phyloP scores from a whole-genome alignment of 2,888 invertebrate genomes.

The Pachydiplax longipennis region DNA sequence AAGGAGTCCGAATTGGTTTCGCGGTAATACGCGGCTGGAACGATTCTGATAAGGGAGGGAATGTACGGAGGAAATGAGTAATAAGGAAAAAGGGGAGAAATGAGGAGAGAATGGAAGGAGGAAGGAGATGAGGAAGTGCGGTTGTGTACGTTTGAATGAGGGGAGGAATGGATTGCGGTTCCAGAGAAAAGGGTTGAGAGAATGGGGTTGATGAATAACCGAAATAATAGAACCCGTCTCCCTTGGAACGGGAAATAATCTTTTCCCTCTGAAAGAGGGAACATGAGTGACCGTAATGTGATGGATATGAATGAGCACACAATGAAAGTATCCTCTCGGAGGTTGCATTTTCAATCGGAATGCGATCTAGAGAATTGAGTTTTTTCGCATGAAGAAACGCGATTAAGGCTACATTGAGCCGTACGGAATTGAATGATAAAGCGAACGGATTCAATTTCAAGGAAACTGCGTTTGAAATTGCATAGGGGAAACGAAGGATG shows the following conservation, averaged over 20 bases:
- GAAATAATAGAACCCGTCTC: background rate
- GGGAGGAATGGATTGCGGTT: background rate
- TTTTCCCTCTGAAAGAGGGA: background rate
- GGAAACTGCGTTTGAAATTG: no score
- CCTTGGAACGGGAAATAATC: background rate
- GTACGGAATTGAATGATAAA: background rate
- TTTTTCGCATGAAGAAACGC: background rate
- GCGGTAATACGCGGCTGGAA: background rate
- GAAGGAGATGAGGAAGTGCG: background rate
- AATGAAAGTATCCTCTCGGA: background rate
- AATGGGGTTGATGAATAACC: background rate
- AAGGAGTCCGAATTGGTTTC: background rate
- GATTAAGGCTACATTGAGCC: background rate
- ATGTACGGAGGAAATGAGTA: background rate
- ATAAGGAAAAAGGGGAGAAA: background rate
- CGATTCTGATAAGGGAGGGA: background rate
- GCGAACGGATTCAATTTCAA: no score
- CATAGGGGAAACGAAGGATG: no score
- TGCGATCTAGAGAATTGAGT: background rate
- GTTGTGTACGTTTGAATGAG: background rate
- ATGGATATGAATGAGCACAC: background rate
- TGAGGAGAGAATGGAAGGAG: background rate
- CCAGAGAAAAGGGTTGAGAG: background rate
- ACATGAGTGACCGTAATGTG: background rate
- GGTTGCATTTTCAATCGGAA: background rate